Conservation (phyloP, 1,140 invertebrate species). For the Ceratina japonica region DNA sequence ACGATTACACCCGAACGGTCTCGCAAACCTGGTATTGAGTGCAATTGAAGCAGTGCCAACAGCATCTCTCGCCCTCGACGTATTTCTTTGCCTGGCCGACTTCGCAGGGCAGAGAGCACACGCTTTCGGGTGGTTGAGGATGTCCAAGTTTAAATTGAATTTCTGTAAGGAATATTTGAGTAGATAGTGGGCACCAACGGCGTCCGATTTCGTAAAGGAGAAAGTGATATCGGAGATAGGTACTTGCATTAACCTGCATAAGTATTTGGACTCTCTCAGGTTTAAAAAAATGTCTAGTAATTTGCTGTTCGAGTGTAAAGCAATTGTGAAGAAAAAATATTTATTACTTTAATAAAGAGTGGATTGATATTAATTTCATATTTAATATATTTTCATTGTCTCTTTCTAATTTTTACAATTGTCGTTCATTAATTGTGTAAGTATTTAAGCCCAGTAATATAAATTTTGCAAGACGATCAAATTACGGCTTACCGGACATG, state of each 20-base stretch:
- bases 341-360: too few relatives aligned
- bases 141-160: conserved; percentile 90
- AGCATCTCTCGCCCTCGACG: conserved; percentile 94
- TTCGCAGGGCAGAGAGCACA: conserved; percentile 93
- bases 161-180: conserved; percentile 79
- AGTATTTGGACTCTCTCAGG: too few relatives aligned
- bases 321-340: too few relatives aligned
- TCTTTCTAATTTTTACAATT: too few relatives aligned
- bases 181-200: neutral
- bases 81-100: conserved; percentile 94
- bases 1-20: neutral
- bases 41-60: conserved; percentile 98
- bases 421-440: too few relatives aligned
- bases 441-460: too few relatives aligned
- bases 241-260: too few relatives aligned
- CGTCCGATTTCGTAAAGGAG: neutral
- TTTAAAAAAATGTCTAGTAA: too few relatives aligned
- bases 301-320: too few relatives aligned
- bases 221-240: neutral
- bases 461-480: neutral
- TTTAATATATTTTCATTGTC: too few relatives aligned
- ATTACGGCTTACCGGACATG: conserved; percentile 84
- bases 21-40: conserved; percentile 90
- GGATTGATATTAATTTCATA: too few relatives aligned
- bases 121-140: conserved; percentile 89